A percentile compares a stretch with the other conserved stretches of the same genome.
Evolutionary conservation across 2,888 invertebrate species (phyloP).

Genomic region (Synanthedon andrenaeformis): DNA sequence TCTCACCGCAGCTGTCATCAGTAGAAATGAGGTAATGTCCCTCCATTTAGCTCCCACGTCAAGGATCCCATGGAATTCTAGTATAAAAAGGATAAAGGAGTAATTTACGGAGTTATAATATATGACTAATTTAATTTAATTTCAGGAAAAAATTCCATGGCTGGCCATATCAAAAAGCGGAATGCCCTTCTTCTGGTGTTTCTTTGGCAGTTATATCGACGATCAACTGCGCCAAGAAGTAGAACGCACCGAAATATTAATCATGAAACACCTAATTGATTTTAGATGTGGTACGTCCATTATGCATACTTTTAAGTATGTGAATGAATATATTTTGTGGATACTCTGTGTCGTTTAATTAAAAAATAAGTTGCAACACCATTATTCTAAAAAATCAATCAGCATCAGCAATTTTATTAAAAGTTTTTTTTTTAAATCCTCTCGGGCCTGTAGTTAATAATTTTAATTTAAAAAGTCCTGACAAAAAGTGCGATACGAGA

Average conservation of each 20-base stretch:
- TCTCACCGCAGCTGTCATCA: slow-evolving; percentile 28
- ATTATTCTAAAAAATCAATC: too few species aligned
- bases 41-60: too few species aligned
- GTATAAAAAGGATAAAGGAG: not conserved
- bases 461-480: too few species aligned
- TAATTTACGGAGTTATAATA: not conserved
- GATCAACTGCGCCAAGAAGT: slow-evolving; percentile 35
- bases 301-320: not conserved
- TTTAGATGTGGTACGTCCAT: slow-evolving; percentile 33
- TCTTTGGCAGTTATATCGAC: slow-evolving; percentile 26
- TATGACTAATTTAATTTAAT: not conserved
- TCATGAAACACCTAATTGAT: slow-evolving; percentile 40
- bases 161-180: slow-evolving; percentile 20
- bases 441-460: too few species aligned
- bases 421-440: too few species aligned
- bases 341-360: too few species aligned
- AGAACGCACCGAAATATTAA: slow-evolving; percentile 25
- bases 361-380: too few species aligned
- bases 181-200: slow-evolving; percentile 31
- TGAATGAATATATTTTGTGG: too few species aligned
- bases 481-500: too few species aligned
- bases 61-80: not conserved
- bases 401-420: too few species aligned
- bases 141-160: slow-evolving; percentile 21
- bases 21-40: slow-evolving; percentile 21